phyloP scores from a whole-genome alignment of 2,113 vertebrate genomes.

The Parus major region DNA sequence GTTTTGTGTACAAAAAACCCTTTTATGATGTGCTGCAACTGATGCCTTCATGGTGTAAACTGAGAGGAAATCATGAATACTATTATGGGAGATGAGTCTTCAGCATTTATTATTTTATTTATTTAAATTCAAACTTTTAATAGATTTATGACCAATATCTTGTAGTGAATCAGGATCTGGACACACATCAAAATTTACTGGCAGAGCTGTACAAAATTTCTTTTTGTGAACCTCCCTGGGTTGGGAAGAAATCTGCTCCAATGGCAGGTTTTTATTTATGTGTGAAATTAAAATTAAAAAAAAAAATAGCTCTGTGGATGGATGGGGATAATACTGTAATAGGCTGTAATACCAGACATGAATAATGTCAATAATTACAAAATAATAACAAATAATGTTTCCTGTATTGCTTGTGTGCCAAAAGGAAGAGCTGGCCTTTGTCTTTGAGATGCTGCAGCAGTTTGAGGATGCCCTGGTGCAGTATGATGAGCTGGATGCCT shows the following conservation, averaged over 20 bases:
- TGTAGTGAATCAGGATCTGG: neutral
- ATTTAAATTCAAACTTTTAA: neutral
- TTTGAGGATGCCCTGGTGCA: constrained; percentile 97
- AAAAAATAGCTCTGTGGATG: neutral
- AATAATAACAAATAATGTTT: neutral
- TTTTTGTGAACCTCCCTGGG: neutral
- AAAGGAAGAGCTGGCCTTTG: constrained; percentile 97
- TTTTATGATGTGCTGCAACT: neutral
- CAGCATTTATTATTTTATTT: neutral
- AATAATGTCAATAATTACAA: neutral
- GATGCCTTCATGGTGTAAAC: neutral
- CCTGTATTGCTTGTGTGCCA: neutral
- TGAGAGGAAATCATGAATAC: neutral
- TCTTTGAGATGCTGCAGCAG: constrained; percentile 99
- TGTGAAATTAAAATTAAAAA: neutral
- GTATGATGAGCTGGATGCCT: constrained; percentile 97
- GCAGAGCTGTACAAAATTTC: neutral
- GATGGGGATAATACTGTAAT: neutral
- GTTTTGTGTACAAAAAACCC: neutral
- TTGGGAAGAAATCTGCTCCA: neutral
- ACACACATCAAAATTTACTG: neutral
- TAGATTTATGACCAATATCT: neutral
- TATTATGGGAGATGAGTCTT: neutral
- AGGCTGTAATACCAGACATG: neutral
- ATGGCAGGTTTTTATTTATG: neutral